Base-by-base conservation (phyloP, 2,888 invertebrate genomes). In the Amphipyra tragopoginis region DNA sequence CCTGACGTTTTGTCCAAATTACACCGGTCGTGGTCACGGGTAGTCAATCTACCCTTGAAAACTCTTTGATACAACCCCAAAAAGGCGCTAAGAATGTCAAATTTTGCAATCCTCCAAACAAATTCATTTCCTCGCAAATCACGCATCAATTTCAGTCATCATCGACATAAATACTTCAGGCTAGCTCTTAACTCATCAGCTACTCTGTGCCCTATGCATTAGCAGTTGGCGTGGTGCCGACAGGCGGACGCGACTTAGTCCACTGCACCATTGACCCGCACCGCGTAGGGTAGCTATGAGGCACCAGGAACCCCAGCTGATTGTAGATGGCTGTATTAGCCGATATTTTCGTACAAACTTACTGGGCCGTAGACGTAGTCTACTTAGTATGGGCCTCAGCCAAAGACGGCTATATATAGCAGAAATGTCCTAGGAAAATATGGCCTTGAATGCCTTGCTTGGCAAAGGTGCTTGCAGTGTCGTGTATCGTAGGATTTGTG, bases 251-350 rank as follows among this genome's bases (percentile, higher is more conserved):
- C 86, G 82, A 63, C 92, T 90, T 94, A 94, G 94, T 94, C 94
- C 93, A 94, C 90, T 94, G 94, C 92, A 93, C 94, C 93, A 94
- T 91, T 94, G 94, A 94, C 94, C 94, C 78, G 88, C 73, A 83
- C 86, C 81, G 69, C 76, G 87, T 93, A 93, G 93, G 93, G 93
- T 92, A 88, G 84, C 93, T 87, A 91, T 88, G 86, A 86, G 77
- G 57, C 73, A 61, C 61, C 66, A 51, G 72, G 61, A 64, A 72
- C 68, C 60, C 7, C 56, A 63, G 40, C 62, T 73, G 73, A 56
- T 61, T 72, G 51, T 48, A 63, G 55, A 75, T 65, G 59, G 47
- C 48, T n/a, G 26, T 39, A 75, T 76, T 72, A 74, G 9, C 65
- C 75, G 66, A 77, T 72, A 67, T 66, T 60, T 61, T 51, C 36